phyloP scores from a whole-genome alignment of 2,797 vertebrate species.

The Cephalopachus bancanus region DNA sequence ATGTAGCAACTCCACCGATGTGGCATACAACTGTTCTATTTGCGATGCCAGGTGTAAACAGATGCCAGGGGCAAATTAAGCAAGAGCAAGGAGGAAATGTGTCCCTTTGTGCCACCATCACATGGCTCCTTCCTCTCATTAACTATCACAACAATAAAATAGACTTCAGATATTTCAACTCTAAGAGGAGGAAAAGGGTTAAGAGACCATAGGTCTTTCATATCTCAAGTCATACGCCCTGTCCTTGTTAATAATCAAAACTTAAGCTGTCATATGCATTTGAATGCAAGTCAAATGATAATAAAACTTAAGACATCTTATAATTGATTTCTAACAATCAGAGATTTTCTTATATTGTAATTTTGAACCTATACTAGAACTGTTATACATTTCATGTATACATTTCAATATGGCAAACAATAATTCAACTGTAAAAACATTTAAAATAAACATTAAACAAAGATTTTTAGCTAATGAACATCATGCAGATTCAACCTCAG shows the following conservation, averaged over 20 bases:
- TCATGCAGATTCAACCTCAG: not conserved
- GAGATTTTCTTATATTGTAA: not conserved
- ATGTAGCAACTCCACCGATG: not conserved
- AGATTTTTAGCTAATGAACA: conserved; percentile 51
- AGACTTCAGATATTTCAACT: not conserved
- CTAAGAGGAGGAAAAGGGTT: not conserved
- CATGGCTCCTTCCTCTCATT: not conserved
- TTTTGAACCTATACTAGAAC: not conserved
- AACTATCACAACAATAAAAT: not conserved
- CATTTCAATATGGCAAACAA: not conserved
- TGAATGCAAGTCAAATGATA: not conserved
- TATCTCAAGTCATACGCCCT: not conserved
- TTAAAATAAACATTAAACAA: conserved; percentile 27
- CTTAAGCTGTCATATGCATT: not conserved
- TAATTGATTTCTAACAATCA: conserved; percentile 10
- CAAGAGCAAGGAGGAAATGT: not conserved
- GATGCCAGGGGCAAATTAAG: not conserved
- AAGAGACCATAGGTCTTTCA: not conserved
- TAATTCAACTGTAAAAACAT: not conserved
- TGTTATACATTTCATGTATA: not conserved
- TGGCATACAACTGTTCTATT: not conserved
- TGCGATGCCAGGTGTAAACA: not conserved
- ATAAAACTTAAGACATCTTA: not conserved
- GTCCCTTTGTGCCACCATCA: not conserved
- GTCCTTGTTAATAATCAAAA: not conserved